Percentiles rank a stretch among this genome's conserved stretches.
Evolutionary conservation across 2,113 vertebrate species (phyloP).

Genomic region (Muntiacus muntjak): DNA sequence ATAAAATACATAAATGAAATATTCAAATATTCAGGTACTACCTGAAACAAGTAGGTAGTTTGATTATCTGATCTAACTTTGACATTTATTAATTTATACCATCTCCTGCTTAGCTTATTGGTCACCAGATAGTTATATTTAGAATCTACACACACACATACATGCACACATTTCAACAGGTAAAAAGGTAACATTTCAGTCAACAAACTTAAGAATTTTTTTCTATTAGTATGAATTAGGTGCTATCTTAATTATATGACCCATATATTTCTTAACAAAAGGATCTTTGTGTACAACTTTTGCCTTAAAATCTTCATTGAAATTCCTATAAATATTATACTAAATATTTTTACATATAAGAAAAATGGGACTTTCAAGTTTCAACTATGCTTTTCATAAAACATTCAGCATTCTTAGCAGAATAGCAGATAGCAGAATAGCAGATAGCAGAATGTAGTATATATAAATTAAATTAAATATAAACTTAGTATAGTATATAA

Average conservation of each 20-base stretch:
- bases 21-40: not conserved
- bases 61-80: not conserved
- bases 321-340: not conserved
- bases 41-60: not conserved
- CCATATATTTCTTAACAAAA: not conserved
- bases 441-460: not conserved
- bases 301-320: not conserved
- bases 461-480: not conserved
- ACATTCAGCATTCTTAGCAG: not conserved
- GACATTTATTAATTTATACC: not conserved
- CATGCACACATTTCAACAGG: not conserved
- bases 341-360: not conserved
- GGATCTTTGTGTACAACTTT: not conserved
- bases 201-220: not conserved
- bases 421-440: too few species aligned
- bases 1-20: not conserved
- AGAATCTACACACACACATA: not conserved
- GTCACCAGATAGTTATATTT: not conserved
- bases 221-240: not conserved
- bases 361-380: not conserved
- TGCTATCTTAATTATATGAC: not conserved
- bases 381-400: not conserved
- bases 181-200: not conserved
- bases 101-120: not conserved
- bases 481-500: not conserved